A percentile compares a stretch with the other conserved stretches of the same genome.
Evolutionary conservation across 2,888 invertebrate species (phyloP).

Genomic region (Orgyia antiqua): DNA sequence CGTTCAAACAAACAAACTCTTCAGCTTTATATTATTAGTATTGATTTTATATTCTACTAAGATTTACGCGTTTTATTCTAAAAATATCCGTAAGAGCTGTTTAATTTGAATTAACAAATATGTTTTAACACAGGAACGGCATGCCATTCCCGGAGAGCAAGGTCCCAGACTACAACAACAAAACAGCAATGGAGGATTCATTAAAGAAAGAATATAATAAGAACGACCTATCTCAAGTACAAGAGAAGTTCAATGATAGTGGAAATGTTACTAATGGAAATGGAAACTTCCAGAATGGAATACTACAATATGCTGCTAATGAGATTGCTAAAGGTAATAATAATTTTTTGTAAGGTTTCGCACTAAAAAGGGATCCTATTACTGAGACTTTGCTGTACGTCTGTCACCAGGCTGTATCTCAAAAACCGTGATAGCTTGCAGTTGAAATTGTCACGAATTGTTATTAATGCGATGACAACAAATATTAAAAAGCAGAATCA

Average conservation of each 20-base stretch:
- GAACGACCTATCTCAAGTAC: constrained; percentile 69
- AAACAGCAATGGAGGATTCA: constrained; percentile 60
- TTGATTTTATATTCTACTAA: too few relatives aligned
- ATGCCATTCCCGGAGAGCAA: constrained; percentile 81
- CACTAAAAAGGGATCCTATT: background rate
- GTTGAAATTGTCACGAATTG: background rate
- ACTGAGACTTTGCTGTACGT: too few relatives aligned
- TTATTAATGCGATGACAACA: too few relatives aligned
- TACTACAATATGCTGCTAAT: constrained; percentile 78
- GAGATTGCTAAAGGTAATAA: constrained; percentile 81
- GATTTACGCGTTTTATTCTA: too few relatives aligned
- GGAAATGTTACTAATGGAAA: constrained; percentile 60
- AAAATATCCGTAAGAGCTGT: too few relatives aligned
- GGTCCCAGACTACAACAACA: constrained; percentile 75
- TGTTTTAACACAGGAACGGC: constrained; percentile 82
- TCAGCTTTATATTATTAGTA: too few relatives aligned
- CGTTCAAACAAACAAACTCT: too few relatives aligned
- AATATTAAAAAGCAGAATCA: too few relatives aligned
- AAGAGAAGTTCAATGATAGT: constrained; percentile 50
- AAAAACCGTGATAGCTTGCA: background rate
- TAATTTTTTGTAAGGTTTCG: too few relatives aligned
- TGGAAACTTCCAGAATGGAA: constrained; percentile 63
- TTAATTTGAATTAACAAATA: too few relatives aligned
- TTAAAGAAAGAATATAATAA: constrained; percentile 62
- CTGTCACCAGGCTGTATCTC: too few relatives aligned